Evolutionary conservation across 2,797 vertebrate species (phyloP).

Genomic region (Margarornis squamiger): DNA sequence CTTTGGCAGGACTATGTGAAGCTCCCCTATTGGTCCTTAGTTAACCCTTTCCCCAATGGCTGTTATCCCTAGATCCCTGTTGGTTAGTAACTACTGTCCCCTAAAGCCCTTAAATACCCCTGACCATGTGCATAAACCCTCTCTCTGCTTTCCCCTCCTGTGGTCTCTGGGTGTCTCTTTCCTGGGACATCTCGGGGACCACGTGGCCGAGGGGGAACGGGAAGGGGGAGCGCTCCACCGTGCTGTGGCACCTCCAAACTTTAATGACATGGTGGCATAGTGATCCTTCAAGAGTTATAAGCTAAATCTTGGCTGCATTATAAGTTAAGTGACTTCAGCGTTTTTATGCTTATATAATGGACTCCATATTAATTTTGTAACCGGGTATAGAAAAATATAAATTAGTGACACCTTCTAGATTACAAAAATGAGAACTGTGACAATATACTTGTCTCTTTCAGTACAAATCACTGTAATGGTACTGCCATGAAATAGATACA

Average conservation of each 20-base stretch:
- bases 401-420: background rate
- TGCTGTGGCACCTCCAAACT: background rate
- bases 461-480: background rate
- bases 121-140: too few relatives aligned
- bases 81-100: too few relatives aligned
- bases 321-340: background rate
- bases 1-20: too few relatives aligned
- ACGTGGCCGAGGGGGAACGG: too few relatives aligned
- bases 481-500: background rate
- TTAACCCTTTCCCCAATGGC: too few relatives aligned
- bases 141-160: too few relatives aligned
- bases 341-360: background rate
- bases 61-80: too few relatives aligned
- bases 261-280: background rate
- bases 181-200: too few relatives aligned
- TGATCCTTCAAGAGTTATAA: background rate
- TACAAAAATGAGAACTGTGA: background rate
- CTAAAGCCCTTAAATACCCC: too few relatives aligned
- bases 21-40: too few relatives aligned
- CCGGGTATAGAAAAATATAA: background rate
- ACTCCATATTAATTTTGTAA: background rate
- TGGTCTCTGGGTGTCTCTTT: too few relatives aligned
- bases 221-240: too few relatives aligned
- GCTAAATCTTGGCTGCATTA: background rate
- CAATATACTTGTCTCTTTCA: background rate